Percentiles rank a stretch among this genome's conserved stretches.
phyloP scores from a whole-genome alignment of 2,797 vertebrate species.

The Iguana delicatissima region DNA sequence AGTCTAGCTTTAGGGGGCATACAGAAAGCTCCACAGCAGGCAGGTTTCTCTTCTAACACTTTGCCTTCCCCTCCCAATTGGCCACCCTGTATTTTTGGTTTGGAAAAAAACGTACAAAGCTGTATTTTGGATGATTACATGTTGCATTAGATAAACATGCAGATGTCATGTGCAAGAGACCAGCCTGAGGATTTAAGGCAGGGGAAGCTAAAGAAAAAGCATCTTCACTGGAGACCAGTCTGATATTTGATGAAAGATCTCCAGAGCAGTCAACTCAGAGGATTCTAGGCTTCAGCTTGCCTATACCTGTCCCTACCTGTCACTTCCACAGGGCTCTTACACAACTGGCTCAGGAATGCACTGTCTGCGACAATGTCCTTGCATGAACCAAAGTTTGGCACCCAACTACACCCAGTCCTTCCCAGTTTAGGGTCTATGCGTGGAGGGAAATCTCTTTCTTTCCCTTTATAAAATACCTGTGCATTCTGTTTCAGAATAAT shows the following conservation, averaged over 20 bases:
- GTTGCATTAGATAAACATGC: neutral
- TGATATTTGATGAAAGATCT: neutral
- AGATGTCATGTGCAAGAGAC: too few species aligned
- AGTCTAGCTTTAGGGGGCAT: neutral
- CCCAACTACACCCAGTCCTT: neutral
- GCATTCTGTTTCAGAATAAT: neutral
- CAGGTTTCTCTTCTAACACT: neutral
- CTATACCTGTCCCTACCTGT: conserved; percentile 6
- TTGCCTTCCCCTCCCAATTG: neutral
- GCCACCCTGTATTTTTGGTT: too few species aligned
- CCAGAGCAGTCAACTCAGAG: neutral
- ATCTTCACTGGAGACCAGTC: neutral
- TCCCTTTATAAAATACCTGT: neutral
- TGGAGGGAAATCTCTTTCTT: neutral
- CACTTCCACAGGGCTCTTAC: neutral
- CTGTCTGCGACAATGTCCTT: conserved; percentile 20
- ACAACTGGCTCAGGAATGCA: conserved; percentile 11
- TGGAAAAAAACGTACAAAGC: too few species aligned
- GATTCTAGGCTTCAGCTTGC: conserved; percentile 1
- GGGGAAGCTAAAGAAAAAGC: neutral
- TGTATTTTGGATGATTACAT: neutral
- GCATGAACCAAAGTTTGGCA: conserved; percentile 20
- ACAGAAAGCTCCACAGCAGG: neutral
- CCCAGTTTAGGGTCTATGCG: neutral
- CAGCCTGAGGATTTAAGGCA: neutral